Evolutionary conservation across 2,888 invertebrate genomes (phyloP).

Genomic region (Plagiodera versicolora): DNA sequence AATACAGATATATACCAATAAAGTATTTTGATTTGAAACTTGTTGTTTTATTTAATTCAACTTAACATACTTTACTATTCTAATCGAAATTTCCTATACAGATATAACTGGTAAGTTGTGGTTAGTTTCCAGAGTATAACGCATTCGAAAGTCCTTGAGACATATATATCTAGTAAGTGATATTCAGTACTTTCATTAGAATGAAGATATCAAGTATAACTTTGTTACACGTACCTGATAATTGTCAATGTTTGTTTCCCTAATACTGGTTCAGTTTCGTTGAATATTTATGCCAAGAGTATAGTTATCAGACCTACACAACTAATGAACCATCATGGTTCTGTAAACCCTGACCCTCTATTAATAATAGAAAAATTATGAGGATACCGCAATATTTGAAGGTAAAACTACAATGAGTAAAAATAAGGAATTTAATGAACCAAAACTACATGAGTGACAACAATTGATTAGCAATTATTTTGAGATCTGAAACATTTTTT

Average conservation of each 20-base stretch:
- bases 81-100: background rate
- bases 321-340: background rate
- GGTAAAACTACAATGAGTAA: background rate
- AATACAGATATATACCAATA: background rate
- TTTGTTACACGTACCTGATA: background rate
- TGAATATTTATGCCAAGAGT: background rate
- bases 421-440: background rate
- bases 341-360: too few species aligned
- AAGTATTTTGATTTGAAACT: background rate
- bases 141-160: background rate
- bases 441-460: constrained; percentile 30
- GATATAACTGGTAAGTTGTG: background rate
- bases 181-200: too few species aligned
- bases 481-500: constrained; percentile 37
- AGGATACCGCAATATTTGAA: too few species aligned
- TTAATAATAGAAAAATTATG: too few species aligned
- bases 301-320: background rate
- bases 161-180: background rate
- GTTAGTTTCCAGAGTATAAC: background rate
- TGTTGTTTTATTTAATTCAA: too few species aligned
- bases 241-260: background rate
- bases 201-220: too few species aligned
- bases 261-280: background rate
- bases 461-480: constrained; percentile 33
- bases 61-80: too few species aligned